Evolutionary conservation across 1,140 invertebrate genomes (phyloP).

Genomic region (Stegodyphus dumicola): DNA sequence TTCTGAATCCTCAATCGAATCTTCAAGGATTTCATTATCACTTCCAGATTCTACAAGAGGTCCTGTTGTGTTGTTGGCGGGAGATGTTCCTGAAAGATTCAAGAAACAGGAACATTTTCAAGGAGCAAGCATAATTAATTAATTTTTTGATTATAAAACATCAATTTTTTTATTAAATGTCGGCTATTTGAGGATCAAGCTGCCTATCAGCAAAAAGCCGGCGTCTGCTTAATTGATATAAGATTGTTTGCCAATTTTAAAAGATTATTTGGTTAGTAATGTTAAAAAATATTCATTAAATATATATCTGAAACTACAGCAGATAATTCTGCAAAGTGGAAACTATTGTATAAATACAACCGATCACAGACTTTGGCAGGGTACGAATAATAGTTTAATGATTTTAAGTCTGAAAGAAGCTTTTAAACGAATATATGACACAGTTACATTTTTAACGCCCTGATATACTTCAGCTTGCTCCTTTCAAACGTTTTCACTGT

Average conservation of each 20-base stretch:
- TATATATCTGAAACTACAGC: background rate
- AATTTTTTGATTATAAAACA: slow-evolving; percentile 28
- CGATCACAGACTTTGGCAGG: too few relatives aligned
- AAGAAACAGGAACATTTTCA: slow-evolving; percentile 62
- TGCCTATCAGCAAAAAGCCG: too few relatives aligned
- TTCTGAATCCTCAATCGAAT: background rate
- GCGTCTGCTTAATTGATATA: too few relatives aligned
- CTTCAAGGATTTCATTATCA: slow-evolving; percentile 12
- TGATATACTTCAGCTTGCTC: slow-evolving; percentile 30
- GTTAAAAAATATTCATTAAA: background rate
- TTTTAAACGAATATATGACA: background rate
- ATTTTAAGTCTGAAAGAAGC: slow-evolving; percentile 44
- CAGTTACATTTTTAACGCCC: background rate
- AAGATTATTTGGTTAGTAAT: background rate
- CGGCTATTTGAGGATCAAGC: too few relatives aligned
- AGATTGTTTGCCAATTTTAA: background rate
- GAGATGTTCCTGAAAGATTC: slow-evolving; percentile 60
- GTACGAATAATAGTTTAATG: too few relatives aligned
- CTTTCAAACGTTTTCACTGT: slow-evolving; percentile 54
- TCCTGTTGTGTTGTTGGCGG: slow-evolving; percentile 18
- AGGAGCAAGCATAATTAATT: slow-evolving; percentile 57
- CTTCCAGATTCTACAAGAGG: slow-evolving; percentile 18
- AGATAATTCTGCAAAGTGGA: slow-evolving; percentile 11
- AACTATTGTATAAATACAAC: too few relatives aligned
- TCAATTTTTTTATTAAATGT: background rate